Evolutionary conservation across 2,797 vertebrate genomes (phyloP).

Genomic region (Brachyrhaphis roseni): DNA sequence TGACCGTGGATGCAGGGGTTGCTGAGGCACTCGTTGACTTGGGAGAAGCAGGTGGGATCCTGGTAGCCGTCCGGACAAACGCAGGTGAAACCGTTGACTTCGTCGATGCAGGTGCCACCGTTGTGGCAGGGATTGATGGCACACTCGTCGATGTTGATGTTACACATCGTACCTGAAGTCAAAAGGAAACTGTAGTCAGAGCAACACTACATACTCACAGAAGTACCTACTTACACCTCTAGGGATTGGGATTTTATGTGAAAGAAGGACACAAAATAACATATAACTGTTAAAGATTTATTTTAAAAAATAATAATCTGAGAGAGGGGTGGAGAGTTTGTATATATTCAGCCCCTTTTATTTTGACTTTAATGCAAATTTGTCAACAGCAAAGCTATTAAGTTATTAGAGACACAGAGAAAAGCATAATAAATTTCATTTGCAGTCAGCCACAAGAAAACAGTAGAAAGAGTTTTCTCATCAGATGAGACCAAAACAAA

Average conservation of each 20-base stretch:
- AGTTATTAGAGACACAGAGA: background rate
- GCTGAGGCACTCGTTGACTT: slow-evolving; percentile 96
- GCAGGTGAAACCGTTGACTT: slow-evolving; percentile 90
- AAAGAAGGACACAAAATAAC: background rate
- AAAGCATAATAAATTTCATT: background rate
- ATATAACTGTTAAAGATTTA: background rate
- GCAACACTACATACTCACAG: background rate
- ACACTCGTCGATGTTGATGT: slow-evolving; percentile 93
- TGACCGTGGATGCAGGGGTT: slow-evolving; percentile 93
- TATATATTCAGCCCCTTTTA: background rate
- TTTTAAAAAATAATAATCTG: background rate
- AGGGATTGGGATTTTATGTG: background rate
- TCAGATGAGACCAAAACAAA: too few species aligned
- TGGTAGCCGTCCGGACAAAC: slow-evolving; percentile 92
- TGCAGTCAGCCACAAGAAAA: background rate
- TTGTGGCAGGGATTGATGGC: slow-evolving; percentile 91
- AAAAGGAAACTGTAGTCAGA: background rate
- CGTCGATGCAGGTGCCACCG: slow-evolving; percentile 91
- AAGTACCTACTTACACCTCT: background rate
- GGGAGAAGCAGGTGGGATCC: slow-evolving; percentile 89
- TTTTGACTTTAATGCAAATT: background rate
- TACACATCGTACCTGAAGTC: slow-evolving; percentile 89
- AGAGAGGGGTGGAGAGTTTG: background rate
- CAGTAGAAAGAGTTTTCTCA: background rate
- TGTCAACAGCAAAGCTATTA: background rate